A percentile compares a stretch with the other conserved stretches of the same genome.
These are phyloP conservation scores for Bos taurus DNA, from an alignment of 2,113 vertebrate species.

Conservation along the genomic window DNA sequence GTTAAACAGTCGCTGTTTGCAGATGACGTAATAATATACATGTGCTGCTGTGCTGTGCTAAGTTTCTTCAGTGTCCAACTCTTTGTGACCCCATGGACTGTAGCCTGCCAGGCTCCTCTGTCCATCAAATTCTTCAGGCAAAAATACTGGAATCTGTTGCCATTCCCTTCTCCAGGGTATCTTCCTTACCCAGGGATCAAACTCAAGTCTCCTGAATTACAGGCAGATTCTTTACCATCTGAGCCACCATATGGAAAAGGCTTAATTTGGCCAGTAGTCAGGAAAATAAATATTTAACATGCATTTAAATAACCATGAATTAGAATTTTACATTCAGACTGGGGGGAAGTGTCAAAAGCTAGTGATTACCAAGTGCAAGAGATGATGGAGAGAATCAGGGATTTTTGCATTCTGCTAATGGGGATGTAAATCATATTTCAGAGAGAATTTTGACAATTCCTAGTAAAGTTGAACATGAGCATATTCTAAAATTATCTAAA, in stretches of 20 bases:
- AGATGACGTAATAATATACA: background rate
- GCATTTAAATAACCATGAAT: background rate
- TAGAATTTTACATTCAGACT: background rate
- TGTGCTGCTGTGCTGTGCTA: background rate
- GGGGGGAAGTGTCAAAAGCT: background rate
- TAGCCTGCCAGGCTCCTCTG: background rate
- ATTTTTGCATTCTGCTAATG: background rate
- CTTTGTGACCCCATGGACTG: rapidly evolving
- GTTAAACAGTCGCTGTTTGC: background rate
- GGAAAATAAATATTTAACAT: background rate
- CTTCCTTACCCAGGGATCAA: background rate
- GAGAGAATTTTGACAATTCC: background rate
- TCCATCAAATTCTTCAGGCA: background rate
- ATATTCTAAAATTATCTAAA: background rate
- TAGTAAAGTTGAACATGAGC: background rate
- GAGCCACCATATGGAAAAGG: background rate
- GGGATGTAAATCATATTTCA: background rate
- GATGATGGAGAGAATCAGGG: background rate
- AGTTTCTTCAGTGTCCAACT: background rate
- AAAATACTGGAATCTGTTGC: background rate
- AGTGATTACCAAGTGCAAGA: background rate
- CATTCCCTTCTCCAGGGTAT: background rate
- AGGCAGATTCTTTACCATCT: background rate
- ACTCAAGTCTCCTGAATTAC: background rate
- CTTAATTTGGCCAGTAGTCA: background rate